phyloP scores from a whole-genome alignment of 2,113 vertebrate genomes.

The Lepidothrix coronata region DNA sequence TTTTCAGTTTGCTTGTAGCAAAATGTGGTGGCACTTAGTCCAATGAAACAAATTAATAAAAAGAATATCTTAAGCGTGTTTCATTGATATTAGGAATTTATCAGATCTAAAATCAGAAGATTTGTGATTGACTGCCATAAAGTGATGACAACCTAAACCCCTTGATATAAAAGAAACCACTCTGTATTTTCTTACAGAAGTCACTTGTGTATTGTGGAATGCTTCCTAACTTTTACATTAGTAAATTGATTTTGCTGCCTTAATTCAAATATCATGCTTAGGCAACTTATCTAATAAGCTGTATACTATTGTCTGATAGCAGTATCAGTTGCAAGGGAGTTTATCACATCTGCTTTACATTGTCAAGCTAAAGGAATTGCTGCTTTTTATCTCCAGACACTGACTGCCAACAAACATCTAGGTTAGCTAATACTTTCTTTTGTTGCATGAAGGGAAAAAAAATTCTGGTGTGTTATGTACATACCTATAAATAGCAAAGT shows the following conservation, averaged over 20 bases:
- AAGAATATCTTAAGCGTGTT: background rate
- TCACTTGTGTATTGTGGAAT: background rate
- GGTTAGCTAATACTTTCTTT: background rate
- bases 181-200: background rate
- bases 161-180: background rate
- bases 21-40: background rate
- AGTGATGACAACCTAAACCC: background rate
- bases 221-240: background rate
- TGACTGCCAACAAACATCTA: background rate
- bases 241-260: background rate
- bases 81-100: background rate
- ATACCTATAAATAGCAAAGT: slow-evolving; percentile 68
- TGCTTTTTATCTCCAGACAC: background rate
- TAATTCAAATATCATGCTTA: background rate
- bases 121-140: background rate
- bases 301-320: background rate
- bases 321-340: background rate
- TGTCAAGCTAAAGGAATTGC: background rate
- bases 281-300: background rate
- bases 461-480: background rate
- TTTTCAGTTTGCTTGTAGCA: background rate
- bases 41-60: background rate
- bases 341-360: background rate
- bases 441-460: background rate
- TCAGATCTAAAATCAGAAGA: background rate